A percentile compares a stretch with the other conserved stretches of the same genome.
Conservation (phyloP, 1,140 invertebrate genomes). For the Cyclargus thomasi region DNA sequence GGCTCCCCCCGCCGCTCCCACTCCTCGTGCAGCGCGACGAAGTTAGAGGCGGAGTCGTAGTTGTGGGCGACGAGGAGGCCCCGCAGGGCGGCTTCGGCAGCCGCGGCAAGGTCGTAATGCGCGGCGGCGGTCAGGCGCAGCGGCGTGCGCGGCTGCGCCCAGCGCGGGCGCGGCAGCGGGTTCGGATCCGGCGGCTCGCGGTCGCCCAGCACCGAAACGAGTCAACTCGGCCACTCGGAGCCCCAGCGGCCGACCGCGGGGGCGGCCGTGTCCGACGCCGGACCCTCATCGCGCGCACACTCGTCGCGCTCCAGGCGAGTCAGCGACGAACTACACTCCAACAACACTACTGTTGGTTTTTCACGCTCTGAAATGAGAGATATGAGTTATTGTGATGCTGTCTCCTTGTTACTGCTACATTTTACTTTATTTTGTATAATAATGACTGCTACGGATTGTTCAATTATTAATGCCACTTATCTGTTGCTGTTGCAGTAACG, state of each 20-base stretch:
- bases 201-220: constrained; percentile 79
- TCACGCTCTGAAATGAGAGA: constrained; percentile 76
- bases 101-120: constrained; percentile 86
- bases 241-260: constrained; percentile 89
- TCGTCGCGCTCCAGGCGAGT: constrained; percentile 56
- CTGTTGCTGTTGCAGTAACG: too few species aligned
- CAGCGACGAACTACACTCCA: constrained; percentile 73
- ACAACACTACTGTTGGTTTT: constrained; percentile 77
- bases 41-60: constrained; percentile 92
- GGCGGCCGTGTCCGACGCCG: constrained; percentile 70
- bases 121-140: constrained; percentile 76
- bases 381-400: background rate
- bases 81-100: constrained; percentile 85
- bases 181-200: constrained; percentile 50
- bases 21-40: constrained; percentile 85
- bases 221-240: constrained; percentile 94
- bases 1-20: constrained; percentile 72
- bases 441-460: too few species aligned
- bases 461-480: too few species aligned
- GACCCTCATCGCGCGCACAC: constrained; percentile 37
- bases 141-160: constrained; percentile 77
- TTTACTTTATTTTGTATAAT: too few species aligned
- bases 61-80: constrained; percentile 85
- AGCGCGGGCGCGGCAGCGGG: constrained; percentile 78
- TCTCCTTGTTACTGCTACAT: too few species aligned